Percentiles rank a stretch among this genome's conserved stretches.
phyloP scores from a whole-genome alignment of 2,113 vertebrate species.

The Etheostoma spectabile region DNA sequence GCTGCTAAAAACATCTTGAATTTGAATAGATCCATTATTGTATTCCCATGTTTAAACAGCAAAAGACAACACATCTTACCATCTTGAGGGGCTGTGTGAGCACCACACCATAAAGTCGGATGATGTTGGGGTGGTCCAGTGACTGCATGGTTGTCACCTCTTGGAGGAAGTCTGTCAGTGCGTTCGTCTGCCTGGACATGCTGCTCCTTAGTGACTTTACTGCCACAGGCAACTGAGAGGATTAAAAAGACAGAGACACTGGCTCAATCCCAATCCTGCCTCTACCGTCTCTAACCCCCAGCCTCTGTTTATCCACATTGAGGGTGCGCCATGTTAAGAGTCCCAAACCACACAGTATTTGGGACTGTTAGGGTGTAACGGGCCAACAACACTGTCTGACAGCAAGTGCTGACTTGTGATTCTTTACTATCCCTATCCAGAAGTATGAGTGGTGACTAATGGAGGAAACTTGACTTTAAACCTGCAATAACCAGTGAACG shows the following conservation, averaged over 20 bases:
- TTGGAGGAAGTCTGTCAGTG: slow-evolving; percentile 89
- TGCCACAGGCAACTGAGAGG: slow-evolving; percentile 86
- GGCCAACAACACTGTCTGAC: no score
- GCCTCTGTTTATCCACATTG: neutral
- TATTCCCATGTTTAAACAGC: fast-evolving
- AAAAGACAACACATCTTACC: slow-evolving; percentile 73
- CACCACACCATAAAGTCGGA: slow-evolving; percentile 89
- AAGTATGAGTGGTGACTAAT: neutral
- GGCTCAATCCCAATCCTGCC: neutral
- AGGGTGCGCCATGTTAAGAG: neutral
- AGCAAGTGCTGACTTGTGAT: no score
- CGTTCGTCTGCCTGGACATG: slow-evolving; percentile 76
- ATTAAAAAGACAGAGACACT: neutral
- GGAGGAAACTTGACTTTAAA: neutral
- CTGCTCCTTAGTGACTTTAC: slow-evolving; percentile 87
- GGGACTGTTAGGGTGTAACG: no score
- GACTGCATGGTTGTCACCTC: slow-evolving; percentile 91
- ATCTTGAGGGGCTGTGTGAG: slow-evolving; percentile 92
- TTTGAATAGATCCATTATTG: neutral
- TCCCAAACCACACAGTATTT: neutral
- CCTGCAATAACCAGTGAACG: neutral
- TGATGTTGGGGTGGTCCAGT: slow-evolving; percentile 89
- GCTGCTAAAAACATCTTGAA: neutral
- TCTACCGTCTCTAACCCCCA: neutral
- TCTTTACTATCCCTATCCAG: neutral